Evolutionary conservation across 2,797 vertebrate species (phyloP), one percentile per base, ranked within the genome.

Genomic region (Pygocentrus nattereri): DNA sequence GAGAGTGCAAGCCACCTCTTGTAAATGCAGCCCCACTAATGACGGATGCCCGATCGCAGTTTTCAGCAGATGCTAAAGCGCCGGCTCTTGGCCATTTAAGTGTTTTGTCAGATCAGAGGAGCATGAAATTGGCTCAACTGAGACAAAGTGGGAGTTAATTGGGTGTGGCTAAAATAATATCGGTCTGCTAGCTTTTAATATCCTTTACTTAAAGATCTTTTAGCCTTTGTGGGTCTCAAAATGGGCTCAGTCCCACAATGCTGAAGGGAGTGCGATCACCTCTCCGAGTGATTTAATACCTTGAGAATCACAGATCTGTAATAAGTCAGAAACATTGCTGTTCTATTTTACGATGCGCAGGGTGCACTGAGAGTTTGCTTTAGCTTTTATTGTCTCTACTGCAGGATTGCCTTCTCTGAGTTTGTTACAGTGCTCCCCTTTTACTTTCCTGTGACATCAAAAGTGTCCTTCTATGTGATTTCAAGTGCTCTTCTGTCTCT

Each of bases 81-180:
- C 54, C 75, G 58, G 65, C 67, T 81, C 76, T 79, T 71, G 65
- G 34, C 16, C 76, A 50, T 88, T 88, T 88, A 84, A 86, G 85
- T 84, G 84, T 87, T 90, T 90, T 89, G 89, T 91, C 90, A 84
- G 84, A 87, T 89, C 89, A 89, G 58, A 78, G 89, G 81, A 91
- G 87, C 88, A 90, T 93, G 89, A 93, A 92, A 92, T 92, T 91
- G 85, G 85, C 85, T 87, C 80, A 86, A 88, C 88, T 88, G 88
- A 88, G 88, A 89, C 83, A 91, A 88, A 87, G 88, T 87, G 86
- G 76, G 75, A 84, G 86, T 89, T 89, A 88, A 93, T 90, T 90
- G 84, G 52, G 34, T 85, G 86, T 89, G 85, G 85, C 85, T 87
- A 82, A 90, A 91, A 91, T 76, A 86, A 83, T 88, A 91, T 85